phyloP scores from a whole-genome alignment of 2,113 vertebrate genomes.

The Holacanthus passer region DNA sequence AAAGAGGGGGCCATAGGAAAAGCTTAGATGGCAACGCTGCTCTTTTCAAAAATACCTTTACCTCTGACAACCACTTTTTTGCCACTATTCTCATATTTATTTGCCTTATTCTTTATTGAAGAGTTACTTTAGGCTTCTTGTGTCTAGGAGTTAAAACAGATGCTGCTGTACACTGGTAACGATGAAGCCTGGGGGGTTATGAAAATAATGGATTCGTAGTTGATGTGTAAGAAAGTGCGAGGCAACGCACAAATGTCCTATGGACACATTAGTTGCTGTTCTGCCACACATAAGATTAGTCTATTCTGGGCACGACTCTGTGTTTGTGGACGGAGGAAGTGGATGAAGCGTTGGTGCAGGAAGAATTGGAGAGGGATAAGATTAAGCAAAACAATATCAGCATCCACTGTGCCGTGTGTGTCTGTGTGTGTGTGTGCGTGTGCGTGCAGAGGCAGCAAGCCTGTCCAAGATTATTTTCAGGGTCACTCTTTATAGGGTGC shows the following conservation, averaged over 20 bases:
- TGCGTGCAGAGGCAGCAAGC: neutral
- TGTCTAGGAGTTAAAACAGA: neutral
- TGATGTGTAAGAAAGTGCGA: neutral
- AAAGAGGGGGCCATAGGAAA: slow-evolving; percentile 79
- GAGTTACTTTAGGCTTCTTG: neutral
- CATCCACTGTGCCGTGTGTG: slow-evolving; percentile 17
- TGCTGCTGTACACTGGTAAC: neutral
- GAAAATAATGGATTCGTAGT: neutral
- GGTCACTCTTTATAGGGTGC: slow-evolving; percentile 35
- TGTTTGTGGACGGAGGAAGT: neutral
- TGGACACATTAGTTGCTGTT: slow-evolving; percentile 9
- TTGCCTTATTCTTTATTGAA: neutral
- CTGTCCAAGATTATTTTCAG: slow-evolving; percentile 38
- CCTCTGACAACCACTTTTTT: neutral
- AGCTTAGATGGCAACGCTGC: slow-evolving; percentile 18
- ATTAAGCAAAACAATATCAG: slow-evolving; percentile 28
- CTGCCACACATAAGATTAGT: slow-evolving; percentile 6
- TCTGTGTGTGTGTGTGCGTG: slow-evolving; percentile 24
- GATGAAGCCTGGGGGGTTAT: neutral
- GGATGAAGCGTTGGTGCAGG: neutral
- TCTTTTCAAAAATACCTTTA: neutral
- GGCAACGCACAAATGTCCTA: neutral
- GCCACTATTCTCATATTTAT: neutral
- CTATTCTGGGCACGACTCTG: neutral
- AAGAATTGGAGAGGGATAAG: slow-evolving; percentile 1